phyloP scores from a whole-genome alignment of 2,797 vertebrate species.

The Enteromius argenteus region DNA sequence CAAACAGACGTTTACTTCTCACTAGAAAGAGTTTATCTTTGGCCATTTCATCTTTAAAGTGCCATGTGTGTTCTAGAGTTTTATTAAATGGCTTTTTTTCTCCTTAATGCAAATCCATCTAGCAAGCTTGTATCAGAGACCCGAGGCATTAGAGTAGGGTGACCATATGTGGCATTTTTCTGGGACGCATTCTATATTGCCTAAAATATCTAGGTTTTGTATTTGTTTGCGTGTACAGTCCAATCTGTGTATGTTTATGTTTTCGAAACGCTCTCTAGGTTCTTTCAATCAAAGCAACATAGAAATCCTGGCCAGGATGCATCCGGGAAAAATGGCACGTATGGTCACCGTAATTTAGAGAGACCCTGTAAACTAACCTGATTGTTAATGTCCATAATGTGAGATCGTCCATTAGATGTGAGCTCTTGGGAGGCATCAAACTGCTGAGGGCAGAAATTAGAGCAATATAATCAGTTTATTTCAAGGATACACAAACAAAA shows the following conservation, averaged over 20 bases:
- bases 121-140: background rate
- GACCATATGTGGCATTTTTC: too few species aligned
- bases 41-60: background rate
- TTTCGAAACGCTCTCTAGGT: too few species aligned
- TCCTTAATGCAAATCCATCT: background rate
- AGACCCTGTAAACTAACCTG: conserved; percentile 12
- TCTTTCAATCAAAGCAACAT: too few species aligned
- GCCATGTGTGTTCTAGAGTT: background rate
- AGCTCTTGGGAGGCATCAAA: conserved; percentile 4
- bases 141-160: background rate
- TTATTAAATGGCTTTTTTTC: background rate
- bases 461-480: conserved; percentile 21
- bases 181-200: too few species aligned
- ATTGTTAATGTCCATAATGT: conserved; percentile 22
- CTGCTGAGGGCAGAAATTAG: background rate
- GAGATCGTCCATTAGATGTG: conserved; percentile 6
- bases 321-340: too few species aligned
- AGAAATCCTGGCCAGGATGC: too few species aligned
- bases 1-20: background rate
- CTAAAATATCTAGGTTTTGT: too few species aligned
- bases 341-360: background rate
- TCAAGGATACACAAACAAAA: background rate
- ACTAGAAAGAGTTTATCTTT: background rate
- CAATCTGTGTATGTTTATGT: too few species aligned
- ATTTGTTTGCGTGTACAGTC: too few species aligned